Evolutionary conservation across 2,888 invertebrate species (phyloP).

Genomic region (Spodoptera littoralis): DNA sequence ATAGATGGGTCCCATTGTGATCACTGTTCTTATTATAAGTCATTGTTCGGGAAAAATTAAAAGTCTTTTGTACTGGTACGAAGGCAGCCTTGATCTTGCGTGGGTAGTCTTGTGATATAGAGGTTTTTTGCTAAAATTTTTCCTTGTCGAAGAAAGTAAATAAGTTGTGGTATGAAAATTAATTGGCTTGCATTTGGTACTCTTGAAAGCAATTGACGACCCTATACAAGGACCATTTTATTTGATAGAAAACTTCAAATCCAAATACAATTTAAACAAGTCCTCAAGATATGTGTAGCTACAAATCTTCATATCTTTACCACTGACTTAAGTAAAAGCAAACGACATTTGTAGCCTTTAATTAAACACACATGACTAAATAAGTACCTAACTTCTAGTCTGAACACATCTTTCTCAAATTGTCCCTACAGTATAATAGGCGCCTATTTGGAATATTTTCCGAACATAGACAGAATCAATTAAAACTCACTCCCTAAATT

Average conservation of each 20-base stretch:
- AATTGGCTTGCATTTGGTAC: too few species aligned
- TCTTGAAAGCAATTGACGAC: too few species aligned
- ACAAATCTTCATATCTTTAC: slow-evolving; percentile 9
- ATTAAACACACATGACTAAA: slow-evolving; percentile 10
- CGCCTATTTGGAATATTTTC: slow-evolving; percentile 43
- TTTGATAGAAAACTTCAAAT: too few species aligned
- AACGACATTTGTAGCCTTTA: not conserved
- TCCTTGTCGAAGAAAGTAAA: too few species aligned
- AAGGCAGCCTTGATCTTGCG: slow-evolving; percentile 14
- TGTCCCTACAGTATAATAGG: slow-evolving; percentile 29
- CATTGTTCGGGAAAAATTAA: slow-evolving; percentile 34
- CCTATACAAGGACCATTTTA: too few species aligned
- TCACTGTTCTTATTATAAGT: slow-evolving; percentile 41
- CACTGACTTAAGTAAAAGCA: slow-evolving; percentile 8
- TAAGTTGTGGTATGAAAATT: too few species aligned
- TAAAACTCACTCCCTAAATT: slow-evolving; percentile 55
- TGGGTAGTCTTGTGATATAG: not conserved
- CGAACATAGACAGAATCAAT: slow-evolving; percentile 63
- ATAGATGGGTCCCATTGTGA: slow-evolving; percentile 50
- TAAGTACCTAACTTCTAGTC: slow-evolving; percentile 19
- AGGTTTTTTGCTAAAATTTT: not conserved
- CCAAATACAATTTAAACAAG: not conserved
- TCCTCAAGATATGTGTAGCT: not conserved
- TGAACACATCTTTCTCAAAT: slow-evolving; percentile 10
- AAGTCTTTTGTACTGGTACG: slow-evolving; percentile 20